Evolutionary conservation across 2,113 vertebrate species (phyloP).

Genomic region (Phylloscopus whistleri): DNA sequence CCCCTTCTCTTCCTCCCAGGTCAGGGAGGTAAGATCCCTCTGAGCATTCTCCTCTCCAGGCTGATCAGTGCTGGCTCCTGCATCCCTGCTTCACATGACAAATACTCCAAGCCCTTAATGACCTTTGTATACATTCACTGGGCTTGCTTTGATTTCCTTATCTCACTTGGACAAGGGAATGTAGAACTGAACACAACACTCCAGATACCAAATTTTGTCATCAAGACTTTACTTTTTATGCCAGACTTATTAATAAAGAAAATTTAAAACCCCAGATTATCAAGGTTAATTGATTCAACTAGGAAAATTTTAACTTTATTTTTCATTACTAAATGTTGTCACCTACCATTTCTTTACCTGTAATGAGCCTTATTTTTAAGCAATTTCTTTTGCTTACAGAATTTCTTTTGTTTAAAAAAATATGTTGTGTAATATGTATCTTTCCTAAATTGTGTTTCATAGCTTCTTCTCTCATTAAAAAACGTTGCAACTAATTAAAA

Average conservation of each 20-base stretch:
- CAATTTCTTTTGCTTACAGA: neutral
- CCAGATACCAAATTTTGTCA: neutral
- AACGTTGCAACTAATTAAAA: neutral
- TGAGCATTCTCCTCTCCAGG: neutral
- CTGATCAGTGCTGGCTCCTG: neutral
- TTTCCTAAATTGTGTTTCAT: neutral
- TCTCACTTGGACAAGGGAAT: neutral
- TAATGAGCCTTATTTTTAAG: neutral
- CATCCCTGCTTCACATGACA: neutral
- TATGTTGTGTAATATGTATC: neutral
- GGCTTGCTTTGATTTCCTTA: neutral
- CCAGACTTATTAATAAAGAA: neutral
- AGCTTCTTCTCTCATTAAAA: neutral
- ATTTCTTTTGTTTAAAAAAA: neutral
- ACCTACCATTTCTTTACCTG: neutral
- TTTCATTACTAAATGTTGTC: neutral
- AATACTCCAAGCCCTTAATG: neutral
- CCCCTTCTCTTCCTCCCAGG: rapidly evolving
- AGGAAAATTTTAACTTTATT: neutral
- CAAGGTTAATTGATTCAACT: neutral
- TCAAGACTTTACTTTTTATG: neutral
- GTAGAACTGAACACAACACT: neutral
- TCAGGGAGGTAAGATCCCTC: neutral
- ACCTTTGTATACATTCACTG: neutral
- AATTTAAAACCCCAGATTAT: neutral